Evolutionary conservation across 2,888 invertebrate genomes (phyloP).

Genomic region (Drosophila rubida): DNA sequence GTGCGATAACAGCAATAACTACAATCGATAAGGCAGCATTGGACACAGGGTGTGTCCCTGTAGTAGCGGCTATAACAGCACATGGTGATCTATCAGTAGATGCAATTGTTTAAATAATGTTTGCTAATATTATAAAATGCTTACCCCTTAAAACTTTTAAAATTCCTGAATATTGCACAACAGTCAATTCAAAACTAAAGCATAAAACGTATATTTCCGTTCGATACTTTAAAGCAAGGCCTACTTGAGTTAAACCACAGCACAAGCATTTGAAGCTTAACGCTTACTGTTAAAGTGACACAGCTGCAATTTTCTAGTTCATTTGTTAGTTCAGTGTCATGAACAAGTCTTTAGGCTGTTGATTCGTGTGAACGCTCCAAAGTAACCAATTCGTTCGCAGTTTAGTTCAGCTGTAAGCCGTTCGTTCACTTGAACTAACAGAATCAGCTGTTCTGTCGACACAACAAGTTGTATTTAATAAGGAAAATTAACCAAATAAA

Average conservation of each 20-base stretch:
- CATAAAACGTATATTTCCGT: not conserved
- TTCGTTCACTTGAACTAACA: not conserved
- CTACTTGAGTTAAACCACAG: not conserved
- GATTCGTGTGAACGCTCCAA: not conserved
- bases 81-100: slow-evolving; percentile 30
- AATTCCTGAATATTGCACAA: not conserved
- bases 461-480: not conserved
- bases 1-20: slow-evolving; percentile 58
- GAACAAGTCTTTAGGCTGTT: not conserved
- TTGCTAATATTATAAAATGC: not conserved
- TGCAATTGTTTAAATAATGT: not conserved
- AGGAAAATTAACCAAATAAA: not conserved
- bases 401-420: not conserved
- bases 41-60: slow-evolving; percentile 60
- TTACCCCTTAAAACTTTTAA: not conserved
- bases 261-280: not conserved
- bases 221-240: not conserved
- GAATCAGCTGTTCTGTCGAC: slow-evolving; percentile 1
- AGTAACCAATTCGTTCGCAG: not conserved
- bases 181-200: not conserved
- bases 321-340: not conserved
- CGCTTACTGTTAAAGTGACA: not conserved
- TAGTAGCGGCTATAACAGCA: slow-evolving; percentile 66
- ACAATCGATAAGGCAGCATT: slow-evolving; percentile 65
- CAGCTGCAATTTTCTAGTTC: not conserved